Evolutionary conservation across 2,113 vertebrate species (phyloP), one percentile per base, ranked within the genome.

Genomic region (Microtus montanus): DNA sequence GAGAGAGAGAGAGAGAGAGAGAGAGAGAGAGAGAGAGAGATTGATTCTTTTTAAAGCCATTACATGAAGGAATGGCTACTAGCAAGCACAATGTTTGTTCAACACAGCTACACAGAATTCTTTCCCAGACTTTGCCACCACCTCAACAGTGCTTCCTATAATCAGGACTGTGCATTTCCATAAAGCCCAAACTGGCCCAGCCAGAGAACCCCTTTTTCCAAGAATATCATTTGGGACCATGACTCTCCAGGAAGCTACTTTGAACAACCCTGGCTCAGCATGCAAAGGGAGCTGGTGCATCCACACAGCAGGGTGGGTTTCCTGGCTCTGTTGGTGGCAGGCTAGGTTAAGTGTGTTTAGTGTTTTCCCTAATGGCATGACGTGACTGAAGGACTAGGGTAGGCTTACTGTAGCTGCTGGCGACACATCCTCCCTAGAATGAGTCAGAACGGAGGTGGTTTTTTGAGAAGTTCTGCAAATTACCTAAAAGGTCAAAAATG

Each of bases 141-240:
- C 80, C 75, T 61, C n/a, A 85, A 20, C 26, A 13, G 49, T 38
- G 35, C 66, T 74, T 24, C 41, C 11, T 17, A 2, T 20, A 30
- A 52, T 11, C 3, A 2, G 41, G 30, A 5, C 4, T 7, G 8
- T 13, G 13, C 14, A 20, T 77, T 82, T 75, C 79, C 4, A 54
- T 44, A 61, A 71, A 20, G 33, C 41, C 17, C 58, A 61, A 22
- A 75, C 26, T 88, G 38, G 38, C 73, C 38, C 19, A 33, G 11
- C 17, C 30, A 26, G 0, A 3, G 71, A 75, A 47, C 58, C 24
- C 38, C 20, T 63, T 80, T 82, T 24, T 9, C 73, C 22, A 84
- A 52, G 77, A 64, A 30, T 17, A 0, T 15, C 5, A 19, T 12
- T 28, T 74, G 13, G 54, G 75, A 61, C n/a, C 0, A 0, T 0